These are phyloP conservation scores for Hiodon alosoides DNA, from an alignment of 2,113 vertebrate species.

Conservation along the genomic window DNA sequence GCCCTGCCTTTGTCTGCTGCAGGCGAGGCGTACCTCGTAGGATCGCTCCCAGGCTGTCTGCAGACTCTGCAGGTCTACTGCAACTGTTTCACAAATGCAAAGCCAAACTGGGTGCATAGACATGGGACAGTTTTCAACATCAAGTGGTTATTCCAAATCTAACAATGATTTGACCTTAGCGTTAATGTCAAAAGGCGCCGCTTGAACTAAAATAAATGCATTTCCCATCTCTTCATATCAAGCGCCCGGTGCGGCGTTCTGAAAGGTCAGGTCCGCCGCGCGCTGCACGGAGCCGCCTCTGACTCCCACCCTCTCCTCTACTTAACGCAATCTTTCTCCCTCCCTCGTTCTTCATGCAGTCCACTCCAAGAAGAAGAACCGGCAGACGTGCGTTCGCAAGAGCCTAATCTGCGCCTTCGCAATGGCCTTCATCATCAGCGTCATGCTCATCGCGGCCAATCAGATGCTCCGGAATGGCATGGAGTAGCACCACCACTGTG, in stretches of 20 bases:
- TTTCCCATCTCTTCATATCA: no score
- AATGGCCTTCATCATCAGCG: conserved; percentile 99
- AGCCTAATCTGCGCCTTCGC: conserved; percentile 99
- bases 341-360: conserved; percentile 57
- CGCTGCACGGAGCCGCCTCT: not conserved
- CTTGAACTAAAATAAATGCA: no score
- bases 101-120: no score
- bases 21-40: no score
- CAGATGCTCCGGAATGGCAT: conserved; percentile 98
- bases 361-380: conserved; percentile 94
- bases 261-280: not conserved
- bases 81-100: no score
- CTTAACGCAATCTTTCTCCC: not conserved
- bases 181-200: no score
- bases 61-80: no score
- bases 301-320: not conserved
- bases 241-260: not conserved
- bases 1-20: no score
- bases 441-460: conserved; percentile 98
- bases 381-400: conserved; percentile 97
- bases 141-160: no score
- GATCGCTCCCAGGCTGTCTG: no score
- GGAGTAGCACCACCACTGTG: conserved; percentile 81
- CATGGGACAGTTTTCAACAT: no score
- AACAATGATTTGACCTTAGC: no score